A percentile compares a stretch with the other conserved stretches of the same genome.
Evolutionary conservation across 2,888 invertebrate genomes (phyloP).

Genomic region (Herminia tarsipennalis): DNA sequence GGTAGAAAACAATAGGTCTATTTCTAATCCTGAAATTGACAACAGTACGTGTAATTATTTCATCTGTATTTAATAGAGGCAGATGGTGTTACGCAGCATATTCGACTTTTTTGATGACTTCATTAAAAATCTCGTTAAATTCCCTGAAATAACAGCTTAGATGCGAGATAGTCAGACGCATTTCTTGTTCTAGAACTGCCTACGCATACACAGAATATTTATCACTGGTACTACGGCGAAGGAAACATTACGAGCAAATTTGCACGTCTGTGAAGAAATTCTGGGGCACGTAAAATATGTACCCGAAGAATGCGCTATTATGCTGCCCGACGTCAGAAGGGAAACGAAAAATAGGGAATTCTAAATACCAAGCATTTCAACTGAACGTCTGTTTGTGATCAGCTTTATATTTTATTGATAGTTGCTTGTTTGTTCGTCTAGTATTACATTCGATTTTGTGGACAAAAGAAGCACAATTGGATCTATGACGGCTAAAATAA

Average conservation of each 20-base stretch:
- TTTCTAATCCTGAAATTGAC: no score
- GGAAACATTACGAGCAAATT: constrained; percentile 25
- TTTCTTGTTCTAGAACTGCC: neutral
- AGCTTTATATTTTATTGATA: constrained; percentile 5
- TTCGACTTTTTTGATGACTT: no score
- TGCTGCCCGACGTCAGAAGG: constrained; percentile 19
- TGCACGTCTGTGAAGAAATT: constrained; percentile 34
- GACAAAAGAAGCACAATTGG: no score
- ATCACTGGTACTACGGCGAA: constrained; percentile 23
- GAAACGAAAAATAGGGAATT: constrained; percentile 24
- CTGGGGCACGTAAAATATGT: constrained; percentile 40
- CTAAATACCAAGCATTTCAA: constrained; percentile 28
- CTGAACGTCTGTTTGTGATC: constrained; percentile 14
- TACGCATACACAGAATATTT: constrained; percentile 17
- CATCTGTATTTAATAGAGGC: no score
- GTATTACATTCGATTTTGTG: neutral
- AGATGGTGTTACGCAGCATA: no score
- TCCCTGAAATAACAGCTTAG: no score
- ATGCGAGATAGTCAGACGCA: neutral
- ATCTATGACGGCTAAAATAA: no score
- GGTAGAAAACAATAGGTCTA: no score
- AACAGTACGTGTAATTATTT: no score
- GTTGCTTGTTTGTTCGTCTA: neutral
- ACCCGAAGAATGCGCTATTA: constrained; percentile 35
- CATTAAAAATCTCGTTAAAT: no score